Evolutionary conservation across 2,797 vertebrate species (phyloP).

Genomic region (Neosilurus hyrtlii): DNA sequence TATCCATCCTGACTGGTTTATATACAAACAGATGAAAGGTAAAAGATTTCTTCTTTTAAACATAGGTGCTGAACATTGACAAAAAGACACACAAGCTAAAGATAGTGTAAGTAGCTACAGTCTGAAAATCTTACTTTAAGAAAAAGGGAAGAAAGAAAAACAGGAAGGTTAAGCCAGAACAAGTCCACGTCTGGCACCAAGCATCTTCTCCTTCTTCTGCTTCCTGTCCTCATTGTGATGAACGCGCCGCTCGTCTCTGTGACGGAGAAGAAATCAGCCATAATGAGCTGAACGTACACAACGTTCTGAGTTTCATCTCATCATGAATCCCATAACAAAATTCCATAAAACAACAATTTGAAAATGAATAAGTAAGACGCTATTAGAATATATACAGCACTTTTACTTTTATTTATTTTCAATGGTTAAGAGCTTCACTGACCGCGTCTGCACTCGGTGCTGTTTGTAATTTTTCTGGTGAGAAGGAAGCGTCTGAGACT

Average conservation of each 20-base stretch:
- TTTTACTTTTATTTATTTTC: neutral
- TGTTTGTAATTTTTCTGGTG: slow-evolving; percentile 84
- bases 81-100: slow-evolving; percentile 16
- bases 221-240: slow-evolving; percentile 74
- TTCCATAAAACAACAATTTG: too few species aligned
- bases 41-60: neutral
- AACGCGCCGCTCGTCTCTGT: slow-evolving; percentile 77
- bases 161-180: slow-evolving; percentile 61
- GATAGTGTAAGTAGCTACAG: slow-evolving; percentile 19
- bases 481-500: slow-evolving; percentile 60
- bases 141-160: neutral
- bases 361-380: too few species aligned
- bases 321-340: too few species aligned
- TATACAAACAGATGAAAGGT: neutral
- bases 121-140: neutral
- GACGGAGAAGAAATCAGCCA: neutral
- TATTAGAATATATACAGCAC: too few species aligned
- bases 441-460: slow-evolving; percentile 81
- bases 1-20: neutral
- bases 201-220: slow-evolving; percentile 80
- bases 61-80: neutral
- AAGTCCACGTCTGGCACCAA: slow-evolving; percentile 81
- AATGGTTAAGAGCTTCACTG: slow-evolving; percentile 29
- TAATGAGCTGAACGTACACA: neutral
- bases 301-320: neutral